These are phyloP conservation scores for Scyliorhinus canicula DNA, from an alignment of 2,797 vertebrate species.

Conservation along the genomic window DNA sequence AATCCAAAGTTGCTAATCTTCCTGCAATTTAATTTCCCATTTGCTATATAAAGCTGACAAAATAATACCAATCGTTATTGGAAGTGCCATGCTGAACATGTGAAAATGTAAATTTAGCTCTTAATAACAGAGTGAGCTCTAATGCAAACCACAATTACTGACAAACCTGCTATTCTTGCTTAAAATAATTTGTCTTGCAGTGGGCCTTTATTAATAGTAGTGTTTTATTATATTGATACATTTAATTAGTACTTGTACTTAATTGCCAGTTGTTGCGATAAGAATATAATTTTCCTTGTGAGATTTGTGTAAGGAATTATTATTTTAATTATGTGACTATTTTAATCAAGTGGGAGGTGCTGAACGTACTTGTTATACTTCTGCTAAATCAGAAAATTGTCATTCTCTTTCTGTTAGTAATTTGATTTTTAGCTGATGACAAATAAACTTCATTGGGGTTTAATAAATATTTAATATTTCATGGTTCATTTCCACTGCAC, in stretches of 20 bases:
- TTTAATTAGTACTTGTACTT: constrained; percentile 12
- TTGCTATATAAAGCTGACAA: not conserved
- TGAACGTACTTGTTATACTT: not conserved
- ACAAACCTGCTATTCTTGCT: constrained; percentile 11
- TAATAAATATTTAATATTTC: not conserved
- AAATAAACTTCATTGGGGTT: not conserved
- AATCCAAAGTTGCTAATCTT: not conserved
- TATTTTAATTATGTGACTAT: constrained; percentile 11
- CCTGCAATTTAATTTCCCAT: not conserved
- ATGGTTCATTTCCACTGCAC: not conserved
- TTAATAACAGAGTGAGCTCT: not conserved
- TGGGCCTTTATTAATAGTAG: not conserved
- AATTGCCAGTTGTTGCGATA: not conserved
- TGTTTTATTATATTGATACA: constrained; percentile 15
- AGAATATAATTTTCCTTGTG: not conserved
- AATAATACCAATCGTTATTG: not conserved
- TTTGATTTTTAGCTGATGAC: not conserved
- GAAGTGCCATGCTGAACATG: not conserved
- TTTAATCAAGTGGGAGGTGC: constrained; percentile 23
- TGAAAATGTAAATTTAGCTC: constrained; percentile 12
- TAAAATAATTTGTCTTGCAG: constrained; percentile 16
- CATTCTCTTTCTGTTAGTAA: not conserved
- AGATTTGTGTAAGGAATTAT: not conserved
- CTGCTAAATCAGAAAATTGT: not conserved
- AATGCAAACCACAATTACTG: constrained; percentile 8